phyloP scores from a whole-genome alignment of 2,113 vertebrate genomes.

The Noctilio leporinus region DNA sequence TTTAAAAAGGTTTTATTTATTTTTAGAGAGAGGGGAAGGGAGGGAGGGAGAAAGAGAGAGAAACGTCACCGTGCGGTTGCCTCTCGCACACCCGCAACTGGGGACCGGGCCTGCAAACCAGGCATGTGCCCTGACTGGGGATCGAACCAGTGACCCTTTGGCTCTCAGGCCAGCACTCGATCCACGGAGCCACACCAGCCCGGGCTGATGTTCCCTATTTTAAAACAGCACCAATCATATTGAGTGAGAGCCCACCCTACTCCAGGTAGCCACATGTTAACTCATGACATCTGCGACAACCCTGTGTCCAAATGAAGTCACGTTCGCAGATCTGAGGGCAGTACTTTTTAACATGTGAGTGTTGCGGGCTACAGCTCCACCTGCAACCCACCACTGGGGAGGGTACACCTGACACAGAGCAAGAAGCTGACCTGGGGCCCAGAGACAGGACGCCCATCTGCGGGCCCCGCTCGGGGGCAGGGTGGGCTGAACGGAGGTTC shows the following conservation, averaged over 20 bases:
- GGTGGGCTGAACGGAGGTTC: neutral
- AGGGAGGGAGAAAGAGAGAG: too few relatives aligned
- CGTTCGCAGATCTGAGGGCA: neutral
- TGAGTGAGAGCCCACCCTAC: accelerated
- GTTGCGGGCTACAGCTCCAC: too few relatives aligned
- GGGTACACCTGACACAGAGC: neutral
- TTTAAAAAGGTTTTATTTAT: too few relatives aligned
- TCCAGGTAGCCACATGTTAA: accelerated
- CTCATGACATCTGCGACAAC: neutral
- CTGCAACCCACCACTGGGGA: accelerated
- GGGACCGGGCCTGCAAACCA: too few relatives aligned
- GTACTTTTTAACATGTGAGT: neutral
- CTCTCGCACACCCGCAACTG: too few relatives aligned
- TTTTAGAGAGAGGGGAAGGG: too few relatives aligned
- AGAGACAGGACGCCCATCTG: neutral
- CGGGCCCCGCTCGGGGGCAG: neutral
- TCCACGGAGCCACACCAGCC: too few relatives aligned
- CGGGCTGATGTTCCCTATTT: too few relatives aligned
- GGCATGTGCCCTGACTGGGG: too few relatives aligned
- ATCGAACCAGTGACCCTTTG: too few relatives aligned
- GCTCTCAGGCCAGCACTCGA: too few relatives aligned
- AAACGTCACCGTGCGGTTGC: too few relatives aligned
- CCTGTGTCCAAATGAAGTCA: neutral
- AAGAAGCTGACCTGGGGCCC: neutral
- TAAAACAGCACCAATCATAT: neutral